Evolutionary conservation across 2,797 vertebrate genomes (phyloP), one percentile per base, ranked within the genome.

Genomic region (Esox masquinongy): DNA sequence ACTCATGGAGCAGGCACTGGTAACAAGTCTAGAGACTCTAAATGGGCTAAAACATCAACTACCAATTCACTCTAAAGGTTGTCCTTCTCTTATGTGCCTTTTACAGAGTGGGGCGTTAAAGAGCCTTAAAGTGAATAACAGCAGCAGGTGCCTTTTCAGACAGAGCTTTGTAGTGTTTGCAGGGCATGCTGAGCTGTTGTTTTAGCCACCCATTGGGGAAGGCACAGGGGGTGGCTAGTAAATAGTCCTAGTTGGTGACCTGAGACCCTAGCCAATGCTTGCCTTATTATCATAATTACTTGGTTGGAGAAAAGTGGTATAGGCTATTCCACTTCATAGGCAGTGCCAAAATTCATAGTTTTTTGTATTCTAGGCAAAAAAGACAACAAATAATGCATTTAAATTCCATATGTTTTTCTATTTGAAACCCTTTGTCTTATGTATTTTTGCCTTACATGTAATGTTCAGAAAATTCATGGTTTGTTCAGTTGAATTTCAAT

Each of bases 61-160:
- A 88, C 86, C 88, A 86, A 86, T 89, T 87, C 89, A 87, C 85
- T 80, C 79, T 85, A 75, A 83, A 82, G 85, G 75, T 77, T 80
- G 75, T 90, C 88, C 92, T 90, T 92, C 88, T 91, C 88, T 90
- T 82, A 89, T 89, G 82, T 90, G 88, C 90, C 85, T 88, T 92
- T 94, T 92, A 93, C 91, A 88, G 87, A 89, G 86, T 77, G 89
- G 90, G 89, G 88, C 85, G 90, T 90, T 89, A 90, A 91, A 92
- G 91, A 88, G 86, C 84, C 88, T 68, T 87, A 84, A 90, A 93
- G 91, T 93, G 93, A 93, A 93, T 87, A 92, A 91, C 85, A 92
- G 89, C 93, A 94, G 94, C 93, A 94, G 94, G 94, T 94, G 94
- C 87, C 91, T 91, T 90, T 94, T 94, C 88, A 94, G 85, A 84